Base-by-base conservation (phyloP, 2,888 invertebrate species). In the Drosophila algonquin region DNA sequence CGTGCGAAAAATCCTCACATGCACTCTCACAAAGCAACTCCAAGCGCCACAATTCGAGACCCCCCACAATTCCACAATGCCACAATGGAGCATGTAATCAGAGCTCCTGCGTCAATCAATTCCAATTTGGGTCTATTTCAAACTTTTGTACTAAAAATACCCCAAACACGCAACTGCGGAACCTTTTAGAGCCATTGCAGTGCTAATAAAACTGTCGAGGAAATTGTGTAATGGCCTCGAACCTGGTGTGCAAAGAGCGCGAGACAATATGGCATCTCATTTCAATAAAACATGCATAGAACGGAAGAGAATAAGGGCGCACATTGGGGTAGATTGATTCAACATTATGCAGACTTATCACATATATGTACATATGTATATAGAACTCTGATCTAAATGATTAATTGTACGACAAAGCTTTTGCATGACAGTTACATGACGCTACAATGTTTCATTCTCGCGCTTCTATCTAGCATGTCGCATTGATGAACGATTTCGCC, bases 81-180 rank as follows among this genome's bases (percentile, higher is more conserved):
- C 58, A 30, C 67, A 67, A 46, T 35, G 21, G 35, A 70, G 71
- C 45, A 67, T 71, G n/a, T 45, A 69, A 71, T 69, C 60, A 71
- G 54, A 45, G 61, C 24, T 32, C 27, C 27, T 40, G 46, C 46
- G 45, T 44, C 46, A 57, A 70, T 57, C 27, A 45, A 59, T 10
- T 35, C 45, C 71, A 70, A 70, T 70, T 67, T 51, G n/a, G 27
- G 14, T 50, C 18, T 60, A 53, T 71, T 71, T 71, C 61, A 21
- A 60, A 53, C 53, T 60, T 71, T 71, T 48, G 40, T 44, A 59
- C 68, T 60, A 68, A 47, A 69, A 69, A 71, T 69, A 71, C 16
- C n/a, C 40, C 52, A 16, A 54, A 45, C 72, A 71, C 52, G 60
- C 52, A 52, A 71, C 30, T 9, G 46, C 7, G 21, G 10, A 56